These are phyloP conservation scores for Eurypyga helias DNA, from an alignment of 2,113 vertebrate species.

Conservation along the genomic window DNA sequence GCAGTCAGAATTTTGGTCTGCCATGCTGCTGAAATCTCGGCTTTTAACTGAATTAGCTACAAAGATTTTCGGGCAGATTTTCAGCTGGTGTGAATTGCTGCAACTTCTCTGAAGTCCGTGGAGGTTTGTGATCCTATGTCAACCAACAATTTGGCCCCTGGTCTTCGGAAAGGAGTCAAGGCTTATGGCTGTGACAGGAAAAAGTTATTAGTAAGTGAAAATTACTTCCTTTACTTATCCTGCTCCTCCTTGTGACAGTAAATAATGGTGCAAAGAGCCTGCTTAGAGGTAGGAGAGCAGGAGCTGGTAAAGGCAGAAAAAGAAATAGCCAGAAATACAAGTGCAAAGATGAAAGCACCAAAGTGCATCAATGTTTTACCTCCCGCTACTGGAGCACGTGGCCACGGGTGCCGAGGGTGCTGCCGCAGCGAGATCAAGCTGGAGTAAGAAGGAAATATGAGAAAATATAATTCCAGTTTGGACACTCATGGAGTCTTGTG, in stretches of 20 bases:
- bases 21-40: background rate
- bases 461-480: background rate
- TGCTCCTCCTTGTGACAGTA: background rate
- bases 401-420: background rate
- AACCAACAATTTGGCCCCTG: background rate
- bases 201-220: background rate
- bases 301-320: background rate
- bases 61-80: background rate
- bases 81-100: background rate
- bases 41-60: background rate
- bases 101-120: background rate
- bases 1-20: background rate
- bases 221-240: background rate
- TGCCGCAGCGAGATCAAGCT: background rate
- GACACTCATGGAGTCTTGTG: background rate
- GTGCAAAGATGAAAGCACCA: background rate
- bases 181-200: background rate
- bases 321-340: background rate
- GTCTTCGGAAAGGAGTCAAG: background rate
- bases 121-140: background rate
- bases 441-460: background rate
- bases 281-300: background rate
- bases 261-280: background rate
- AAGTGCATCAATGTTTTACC: background rate
- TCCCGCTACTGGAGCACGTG: accelerated